Base-by-base conservation (phyloP, 2,113 vertebrate genomes). In the Ibidorhyncha struthersii region DNA sequence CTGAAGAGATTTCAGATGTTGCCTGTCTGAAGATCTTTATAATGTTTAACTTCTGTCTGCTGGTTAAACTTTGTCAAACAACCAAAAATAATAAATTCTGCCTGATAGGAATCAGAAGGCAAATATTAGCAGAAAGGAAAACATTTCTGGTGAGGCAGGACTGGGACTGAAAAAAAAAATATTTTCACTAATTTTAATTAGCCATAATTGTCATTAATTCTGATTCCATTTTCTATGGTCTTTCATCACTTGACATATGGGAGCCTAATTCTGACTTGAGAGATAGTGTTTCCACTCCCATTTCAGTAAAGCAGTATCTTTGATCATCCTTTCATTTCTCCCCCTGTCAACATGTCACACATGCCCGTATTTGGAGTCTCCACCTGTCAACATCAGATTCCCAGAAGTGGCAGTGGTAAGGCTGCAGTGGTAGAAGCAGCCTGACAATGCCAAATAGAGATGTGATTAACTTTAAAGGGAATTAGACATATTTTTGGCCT, bases 191-290 rank as follows among this genome's bases (percentile, higher is more conserved):
- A 56, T 91, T 87, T 93, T 70, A 53, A 63, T 90, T 93, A 16
- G 32, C 27, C 26, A 36, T 61, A 70, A 89, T 88, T 86, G 72
- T 94, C n/a, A 70, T 91, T 79, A 83, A 85, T 86, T 91, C 36
- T 40, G 74, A 93, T 84, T 91, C 74, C 2, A 4, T 91, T 95
- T 96, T 86, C 81, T 86, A 8, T 96, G 65, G 53, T 83, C 66
- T 96, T 96, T 95, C 65, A 95, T 86, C 85, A 41, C 71, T 78
- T 95, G 82, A 66, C 89, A 91, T 81, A 61, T 80, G 88, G 27
- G 23, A 97, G 62, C 76, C 47, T 96, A 93, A 96, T 96, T 96
- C 91, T 97, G 90, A 91, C 91, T 96, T 63, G 45, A 61, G 91
- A 96, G 94, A 63, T 93, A 63, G 74, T 69, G 66, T 96, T 96